phyloP scores from a whole-genome alignment of 1,140 invertebrate species.

The Limonius californicus region DNA sequence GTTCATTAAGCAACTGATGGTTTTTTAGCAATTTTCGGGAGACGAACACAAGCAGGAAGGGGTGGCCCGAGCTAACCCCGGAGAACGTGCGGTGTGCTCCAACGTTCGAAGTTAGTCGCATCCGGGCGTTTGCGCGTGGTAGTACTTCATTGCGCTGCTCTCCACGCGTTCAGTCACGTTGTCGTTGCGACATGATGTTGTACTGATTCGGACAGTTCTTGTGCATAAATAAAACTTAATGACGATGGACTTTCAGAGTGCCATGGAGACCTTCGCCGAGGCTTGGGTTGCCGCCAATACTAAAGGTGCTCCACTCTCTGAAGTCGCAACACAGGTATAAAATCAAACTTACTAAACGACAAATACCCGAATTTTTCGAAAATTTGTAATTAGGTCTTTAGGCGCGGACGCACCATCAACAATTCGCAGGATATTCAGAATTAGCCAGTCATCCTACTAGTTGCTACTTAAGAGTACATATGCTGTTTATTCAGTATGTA shows the following conservation, averaged over 20 bases:
- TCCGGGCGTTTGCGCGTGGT: conserved; percentile 19
- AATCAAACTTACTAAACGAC: too few relatives aligned
- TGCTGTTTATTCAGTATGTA: too few relatives aligned
- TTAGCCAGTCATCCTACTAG: too few relatives aligned
- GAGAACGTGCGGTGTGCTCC: conserved; percentile 9
- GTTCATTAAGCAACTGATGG: conserved; percentile 41
- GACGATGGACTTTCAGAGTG: conserved; percentile 92
- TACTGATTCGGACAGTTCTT: background rate
- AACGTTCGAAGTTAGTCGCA: conserved; percentile 28
- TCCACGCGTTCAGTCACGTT: conserved; percentile 25
- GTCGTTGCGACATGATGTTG: background rate
- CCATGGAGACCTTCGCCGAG: conserved; percentile 95
- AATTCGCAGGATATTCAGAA: background rate
- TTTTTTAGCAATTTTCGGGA: conserved; percentile 6
- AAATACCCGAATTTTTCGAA: background rate
- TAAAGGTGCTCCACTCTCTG: conserved; percentile 56
- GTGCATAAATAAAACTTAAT: conserved; percentile 21
- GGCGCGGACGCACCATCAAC: background rate
- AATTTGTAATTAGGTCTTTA: background rate
- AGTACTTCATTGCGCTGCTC: conserved; percentile 25
- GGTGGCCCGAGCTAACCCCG: conserved; percentile 29
- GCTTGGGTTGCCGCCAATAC: conserved; percentile 93
- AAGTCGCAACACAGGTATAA: conserved; percentile 57
- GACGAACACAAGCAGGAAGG: conserved; percentile 17
- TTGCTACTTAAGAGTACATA: too few relatives aligned